A percentile compares a stretch with the other conserved stretches of the same genome.
Evolutionary conservation across 2,797 vertebrate genomes (phyloP).

Genomic region (Margarornis squamiger): DNA sequence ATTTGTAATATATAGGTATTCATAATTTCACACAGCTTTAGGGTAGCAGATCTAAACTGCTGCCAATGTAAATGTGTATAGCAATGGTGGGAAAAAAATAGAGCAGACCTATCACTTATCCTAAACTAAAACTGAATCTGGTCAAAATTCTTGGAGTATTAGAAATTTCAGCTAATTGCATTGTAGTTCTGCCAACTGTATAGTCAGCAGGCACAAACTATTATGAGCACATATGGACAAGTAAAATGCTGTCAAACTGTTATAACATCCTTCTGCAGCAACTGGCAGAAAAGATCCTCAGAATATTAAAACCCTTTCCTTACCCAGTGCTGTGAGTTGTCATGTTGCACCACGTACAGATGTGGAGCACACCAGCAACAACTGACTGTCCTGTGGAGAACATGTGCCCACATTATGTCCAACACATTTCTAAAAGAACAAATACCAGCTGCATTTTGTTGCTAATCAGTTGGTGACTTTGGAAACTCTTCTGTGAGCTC

Average conservation of each 20-base stretch:
- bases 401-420: not conserved
- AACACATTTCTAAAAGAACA: not conserved
- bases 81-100: not conserved
- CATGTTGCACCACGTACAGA: not conserved
- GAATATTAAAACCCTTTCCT: not conserved
- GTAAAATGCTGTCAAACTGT: not conserved
- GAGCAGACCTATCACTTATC: not conserved
- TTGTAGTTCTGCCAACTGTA: not conserved
- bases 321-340: not conserved
- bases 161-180: slow-evolving; percentile 3
- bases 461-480: not conserved
- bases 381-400: not conserved
- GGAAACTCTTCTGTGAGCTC: not conserved
- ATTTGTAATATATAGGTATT: not conserved
- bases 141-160: not conserved
- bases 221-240: not conserved
- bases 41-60: not conserved
- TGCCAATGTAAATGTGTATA: not conserved
- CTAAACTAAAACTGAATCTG: not conserved
- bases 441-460: not conserved
- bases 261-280: not conserved
- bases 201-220: not conserved
- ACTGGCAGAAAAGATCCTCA: not conserved
- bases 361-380: not conserved
- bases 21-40: not conserved